Conservation (phyloP, 1,140 invertebrate species). For the Macrotrachela quadricornifera region DNA sequence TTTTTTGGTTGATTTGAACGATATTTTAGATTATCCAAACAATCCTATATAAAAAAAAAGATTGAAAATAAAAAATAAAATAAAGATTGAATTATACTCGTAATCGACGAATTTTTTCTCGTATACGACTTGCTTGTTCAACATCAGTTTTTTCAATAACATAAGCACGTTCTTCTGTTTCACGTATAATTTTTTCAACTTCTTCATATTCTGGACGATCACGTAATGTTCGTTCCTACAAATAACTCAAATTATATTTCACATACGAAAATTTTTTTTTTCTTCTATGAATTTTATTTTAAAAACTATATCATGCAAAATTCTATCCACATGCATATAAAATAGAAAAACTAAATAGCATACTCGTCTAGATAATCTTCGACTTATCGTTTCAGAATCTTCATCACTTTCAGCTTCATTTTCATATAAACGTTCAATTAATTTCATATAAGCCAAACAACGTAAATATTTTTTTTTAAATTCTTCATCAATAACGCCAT, state of each 20-base stretch:
- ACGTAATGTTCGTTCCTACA: no score
- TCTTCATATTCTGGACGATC: background rate
- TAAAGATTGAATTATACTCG: background rate
- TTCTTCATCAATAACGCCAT: conserved; percentile 2
- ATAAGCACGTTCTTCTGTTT: conserved; percentile 1
- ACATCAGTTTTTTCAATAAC: background rate
- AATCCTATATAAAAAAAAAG: no score
- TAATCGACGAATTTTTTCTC: conserved; percentile 2
- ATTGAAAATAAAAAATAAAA: background rate
- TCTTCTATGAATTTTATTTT: no score
- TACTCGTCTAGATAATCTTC: background rate
- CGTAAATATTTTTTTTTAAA: conserved; percentile 6
- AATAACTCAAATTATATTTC: no score
- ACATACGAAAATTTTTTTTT: no score
- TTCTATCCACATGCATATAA: no score
- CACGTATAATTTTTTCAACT: conserved; percentile 4
- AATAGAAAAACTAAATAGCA: background rate
- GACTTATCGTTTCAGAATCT: background rate
- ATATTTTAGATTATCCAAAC: no score
- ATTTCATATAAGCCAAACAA: conserved; percentile 5
- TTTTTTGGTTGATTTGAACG: no score
- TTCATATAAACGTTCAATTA: background rate
- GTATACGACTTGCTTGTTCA: conserved; percentile 1
- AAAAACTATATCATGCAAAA: no score
- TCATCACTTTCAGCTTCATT: background rate